These are phyloP conservation scores for Procambarus virginalis DNA, from an alignment of 1,140 invertebrate species.

Conservation along the genomic window DNA sequence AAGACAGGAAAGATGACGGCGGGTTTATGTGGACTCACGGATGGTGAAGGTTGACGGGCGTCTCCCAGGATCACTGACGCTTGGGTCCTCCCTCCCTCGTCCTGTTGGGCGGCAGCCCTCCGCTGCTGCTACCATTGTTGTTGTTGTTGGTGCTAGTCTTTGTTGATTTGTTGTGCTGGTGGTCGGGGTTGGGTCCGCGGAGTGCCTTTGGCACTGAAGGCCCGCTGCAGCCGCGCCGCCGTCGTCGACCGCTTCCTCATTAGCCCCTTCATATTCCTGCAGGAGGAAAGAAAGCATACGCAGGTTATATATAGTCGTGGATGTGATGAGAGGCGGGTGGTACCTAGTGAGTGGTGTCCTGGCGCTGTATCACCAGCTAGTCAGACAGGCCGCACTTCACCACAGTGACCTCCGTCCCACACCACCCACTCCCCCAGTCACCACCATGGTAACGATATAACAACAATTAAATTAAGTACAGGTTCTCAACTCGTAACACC, in stretches of 20 bases:
- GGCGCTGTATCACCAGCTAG: no score
- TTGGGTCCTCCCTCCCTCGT: constrained; percentile 72
- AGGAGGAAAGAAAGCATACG: constrained; percentile 71
- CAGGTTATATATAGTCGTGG: no score
- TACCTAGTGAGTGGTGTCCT: no score
- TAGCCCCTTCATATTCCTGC: constrained; percentile 84
- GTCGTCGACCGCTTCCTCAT: constrained; percentile 80
- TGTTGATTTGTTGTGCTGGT: constrained; percentile 71
- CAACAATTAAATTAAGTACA: no score
- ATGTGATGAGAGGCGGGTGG: no score
- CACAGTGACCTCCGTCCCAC: no score
- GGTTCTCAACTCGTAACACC: no score
- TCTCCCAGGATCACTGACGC: constrained; percentile 86
- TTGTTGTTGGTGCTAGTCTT: constrained; percentile 63
- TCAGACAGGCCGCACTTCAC: no score
- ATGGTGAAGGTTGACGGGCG: constrained; percentile 82
- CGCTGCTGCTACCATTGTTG: constrained; percentile 70
- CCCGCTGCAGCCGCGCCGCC: constrained; percentile 76
- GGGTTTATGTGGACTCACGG: constrained; percentile 75
- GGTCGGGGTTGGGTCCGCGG: constrained; percentile 71
- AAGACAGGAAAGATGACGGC: background rate
- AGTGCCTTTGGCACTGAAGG: constrained; percentile 74
- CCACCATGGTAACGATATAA: no score
- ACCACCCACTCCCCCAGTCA: no score
- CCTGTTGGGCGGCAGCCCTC: constrained; percentile 71